phyloP scores from a whole-genome alignment of 30 jellyfish, hydroid and myxozoan genomes.

The Hydractinia symbiolongicarpus region DNA sequence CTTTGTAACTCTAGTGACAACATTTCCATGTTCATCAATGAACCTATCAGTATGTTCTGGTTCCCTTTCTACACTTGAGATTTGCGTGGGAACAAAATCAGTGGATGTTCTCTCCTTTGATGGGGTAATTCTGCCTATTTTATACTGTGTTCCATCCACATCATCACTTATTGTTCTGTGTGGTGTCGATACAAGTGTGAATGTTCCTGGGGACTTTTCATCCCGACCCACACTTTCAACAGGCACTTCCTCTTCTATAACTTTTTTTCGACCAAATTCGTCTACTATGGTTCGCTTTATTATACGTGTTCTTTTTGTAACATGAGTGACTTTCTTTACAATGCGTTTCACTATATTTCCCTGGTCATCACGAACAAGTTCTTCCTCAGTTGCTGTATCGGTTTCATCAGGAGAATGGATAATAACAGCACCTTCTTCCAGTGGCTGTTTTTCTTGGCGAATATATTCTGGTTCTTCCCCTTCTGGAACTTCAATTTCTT shows the following conservation, averaged over 20 bases:
- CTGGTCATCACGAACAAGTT: constrained; percentile 60
- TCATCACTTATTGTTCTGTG: not conserved
- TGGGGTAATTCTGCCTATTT: constrained; percentile 7
- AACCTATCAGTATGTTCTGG: constrained; percentile 24
- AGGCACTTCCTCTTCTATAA: constrained; percentile 77
- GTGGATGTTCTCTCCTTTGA: not conserved
- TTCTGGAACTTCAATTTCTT: constrained; percentile 64
- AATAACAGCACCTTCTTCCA: constrained; percentile 53
- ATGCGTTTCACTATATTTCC: constrained; percentile 63
- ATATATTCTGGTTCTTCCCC: constrained; percentile 36
- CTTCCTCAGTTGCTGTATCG: constrained; percentile 68
- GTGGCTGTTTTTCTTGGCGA: constrained; percentile 4
- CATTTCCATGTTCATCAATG: constrained; percentile 35
- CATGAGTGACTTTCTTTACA: constrained; percentile 66
- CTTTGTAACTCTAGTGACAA: constrained; percentile 31
- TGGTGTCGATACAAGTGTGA: not conserved
- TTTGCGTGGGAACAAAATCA: not conserved
- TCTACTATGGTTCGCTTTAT: constrained; percentile 57
- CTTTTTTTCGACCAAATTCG: constrained; percentile 62
- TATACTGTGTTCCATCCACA: not conserved
- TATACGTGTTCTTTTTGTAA: constrained; percentile 60
- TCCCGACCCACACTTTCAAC: constrained; percentile 47
- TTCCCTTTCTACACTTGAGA: not conserved
- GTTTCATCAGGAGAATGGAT: constrained; percentile 65
- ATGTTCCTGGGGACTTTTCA: not conserved